A percentile compares a stretch with the other conserved stretches of the same genome.
These are phyloP conservation scores for Ditylenchus dipsaci DNA, from an alignment of 1,140 invertebrate genomes.

Conservation along the genomic window DNA sequence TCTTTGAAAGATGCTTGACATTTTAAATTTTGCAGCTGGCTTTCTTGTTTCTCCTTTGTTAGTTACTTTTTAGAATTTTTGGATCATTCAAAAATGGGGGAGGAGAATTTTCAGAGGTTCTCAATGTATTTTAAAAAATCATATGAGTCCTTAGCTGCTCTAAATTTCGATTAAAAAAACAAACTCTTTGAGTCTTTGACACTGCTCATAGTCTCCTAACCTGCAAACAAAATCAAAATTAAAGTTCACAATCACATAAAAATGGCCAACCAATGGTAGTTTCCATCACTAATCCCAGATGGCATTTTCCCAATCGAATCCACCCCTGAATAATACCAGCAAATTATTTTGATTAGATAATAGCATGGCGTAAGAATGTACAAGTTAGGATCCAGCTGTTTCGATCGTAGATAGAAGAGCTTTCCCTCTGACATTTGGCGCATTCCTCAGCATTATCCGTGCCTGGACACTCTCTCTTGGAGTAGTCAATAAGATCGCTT, in stretches of 20 bases:
- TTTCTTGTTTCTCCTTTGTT: too few species aligned
- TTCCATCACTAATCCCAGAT: constrained; percentile 53
- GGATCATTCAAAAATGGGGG: too few species aligned
- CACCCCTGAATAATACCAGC: constrained; percentile 37
- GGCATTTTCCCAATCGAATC: constrained; percentile 57
- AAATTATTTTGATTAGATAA: constrained; percentile 26
- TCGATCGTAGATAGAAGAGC: constrained; percentile 25
- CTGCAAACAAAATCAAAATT: too few species aligned
- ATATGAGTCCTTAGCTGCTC: too few species aligned
- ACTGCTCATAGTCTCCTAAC: constrained; percentile 49
- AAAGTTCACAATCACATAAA: too few species aligned
- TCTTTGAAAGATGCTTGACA: too few species aligned
- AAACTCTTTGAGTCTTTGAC: constrained; percentile 38
- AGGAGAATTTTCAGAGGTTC: too few species aligned
- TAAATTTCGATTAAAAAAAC: too few species aligned
- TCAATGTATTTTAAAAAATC: too few species aligned
- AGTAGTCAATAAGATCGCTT: constrained; percentile 24
- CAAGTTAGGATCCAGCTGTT: constrained; percentile 52
- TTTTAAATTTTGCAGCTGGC: too few species aligned
- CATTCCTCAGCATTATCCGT: constrained; percentile 32
- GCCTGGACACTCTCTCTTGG: constrained; percentile 36
- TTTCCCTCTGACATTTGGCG: constrained; percentile 39
- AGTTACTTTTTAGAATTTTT: too few species aligned
- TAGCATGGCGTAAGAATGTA: constrained; percentile 20
- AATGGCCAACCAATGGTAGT: constrained; percentile 55